Conservation (phyloP, 2,113 vertebrate species). For the Perca schrenkii region DNA sequence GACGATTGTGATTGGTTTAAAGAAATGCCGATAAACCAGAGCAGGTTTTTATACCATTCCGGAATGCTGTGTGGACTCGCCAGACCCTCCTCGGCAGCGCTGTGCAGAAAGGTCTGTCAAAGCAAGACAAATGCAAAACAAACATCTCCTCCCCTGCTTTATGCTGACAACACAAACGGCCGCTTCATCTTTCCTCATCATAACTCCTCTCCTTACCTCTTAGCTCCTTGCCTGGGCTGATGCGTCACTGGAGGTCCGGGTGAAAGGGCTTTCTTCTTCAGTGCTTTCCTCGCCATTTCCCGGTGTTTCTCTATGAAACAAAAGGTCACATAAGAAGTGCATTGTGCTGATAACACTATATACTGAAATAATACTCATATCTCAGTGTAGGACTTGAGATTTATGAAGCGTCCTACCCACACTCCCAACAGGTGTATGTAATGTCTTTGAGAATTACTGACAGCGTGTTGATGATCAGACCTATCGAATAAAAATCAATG, state of each 20-base stretch:
- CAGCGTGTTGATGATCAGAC: background rate
- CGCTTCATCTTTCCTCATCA: background rate
- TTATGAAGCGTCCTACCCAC: background rate
- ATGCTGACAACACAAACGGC: background rate
- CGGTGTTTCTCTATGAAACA: constrained; percentile 89
- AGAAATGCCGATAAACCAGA: too few species aligned
- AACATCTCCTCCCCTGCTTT: background rate
- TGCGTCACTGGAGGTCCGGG: constrained; percentile 78
- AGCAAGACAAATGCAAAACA: background rate
- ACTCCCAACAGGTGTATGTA: background rate
- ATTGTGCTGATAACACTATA: background rate
- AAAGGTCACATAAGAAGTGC: background rate
- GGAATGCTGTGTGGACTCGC: too few species aligned
- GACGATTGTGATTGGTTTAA: too few species aligned
- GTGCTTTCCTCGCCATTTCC: constrained; percentile 89
- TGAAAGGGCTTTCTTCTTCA: constrained; percentile 91
- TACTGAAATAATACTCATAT: background rate
- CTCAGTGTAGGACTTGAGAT: background rate
- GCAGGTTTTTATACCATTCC: too few species aligned
- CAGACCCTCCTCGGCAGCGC: too few species aligned
- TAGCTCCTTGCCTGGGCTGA: constrained; percentile 83
- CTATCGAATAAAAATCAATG: background rate
- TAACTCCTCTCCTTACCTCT: constrained; percentile 84
- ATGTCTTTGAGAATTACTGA: background rate
- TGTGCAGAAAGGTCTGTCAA: too few species aligned